Conservation (phyloP, 2,113 vertebrate species). For the Ploceus nigricollis region DNA sequence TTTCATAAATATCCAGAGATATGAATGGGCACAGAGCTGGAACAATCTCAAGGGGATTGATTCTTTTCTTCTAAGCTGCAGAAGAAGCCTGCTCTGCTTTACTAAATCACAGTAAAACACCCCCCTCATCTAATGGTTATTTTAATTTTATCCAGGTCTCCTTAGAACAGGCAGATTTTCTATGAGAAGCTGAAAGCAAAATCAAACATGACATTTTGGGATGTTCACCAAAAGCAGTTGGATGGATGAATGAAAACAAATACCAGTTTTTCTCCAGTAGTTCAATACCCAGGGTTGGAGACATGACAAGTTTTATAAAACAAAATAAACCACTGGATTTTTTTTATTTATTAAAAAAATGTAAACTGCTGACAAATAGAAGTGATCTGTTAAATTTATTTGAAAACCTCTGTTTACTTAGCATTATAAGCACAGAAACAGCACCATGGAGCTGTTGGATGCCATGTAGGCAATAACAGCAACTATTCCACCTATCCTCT, state of each 20-base stretch:
- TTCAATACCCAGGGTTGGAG: background rate
- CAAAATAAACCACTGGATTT: background rate
- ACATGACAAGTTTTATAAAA: background rate
- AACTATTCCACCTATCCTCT: background rate
- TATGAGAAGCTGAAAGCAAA: background rate
- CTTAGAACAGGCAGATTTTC: background rate
- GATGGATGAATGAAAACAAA: background rate
- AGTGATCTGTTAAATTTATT: background rate
- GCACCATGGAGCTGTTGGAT: background rate
- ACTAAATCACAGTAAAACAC: background rate
- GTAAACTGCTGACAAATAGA: background rate
- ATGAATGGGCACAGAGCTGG: background rate
- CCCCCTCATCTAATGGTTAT: background rate
- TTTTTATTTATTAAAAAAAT: background rate
- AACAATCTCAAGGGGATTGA: background rate
- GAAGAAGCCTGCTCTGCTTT: background rate
- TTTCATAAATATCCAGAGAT: background rate
- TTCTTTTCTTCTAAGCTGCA: background rate
- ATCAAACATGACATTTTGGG: background rate
- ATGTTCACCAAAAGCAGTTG: background rate
- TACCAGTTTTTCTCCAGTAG: background rate
- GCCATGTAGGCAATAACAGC: background rate
- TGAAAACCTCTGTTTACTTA: background rate
- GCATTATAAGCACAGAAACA: background rate
- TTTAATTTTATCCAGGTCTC: slow-evolving; percentile 3